phyloP scores from a whole-genome alignment of 2,797 vertebrate genomes.

The Oreochromis grahami region DNA sequence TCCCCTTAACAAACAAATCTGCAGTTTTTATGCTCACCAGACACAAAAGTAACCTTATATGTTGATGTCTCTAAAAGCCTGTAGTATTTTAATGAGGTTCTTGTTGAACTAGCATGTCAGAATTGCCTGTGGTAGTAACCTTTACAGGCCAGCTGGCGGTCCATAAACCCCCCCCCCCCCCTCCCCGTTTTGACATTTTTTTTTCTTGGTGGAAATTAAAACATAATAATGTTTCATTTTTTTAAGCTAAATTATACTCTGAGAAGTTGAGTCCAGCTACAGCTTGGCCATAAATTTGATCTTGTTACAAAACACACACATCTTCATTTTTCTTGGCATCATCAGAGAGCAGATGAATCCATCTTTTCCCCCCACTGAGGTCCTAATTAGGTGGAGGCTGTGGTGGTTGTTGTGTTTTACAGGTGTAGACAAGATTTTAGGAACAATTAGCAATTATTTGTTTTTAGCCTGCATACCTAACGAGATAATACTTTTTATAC shows the following conservation, averaged over 20 bases:
- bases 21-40: constrained; percentile 2
- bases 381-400: not conserved
- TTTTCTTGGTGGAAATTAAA: not conserved
- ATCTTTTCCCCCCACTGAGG: not conserved
- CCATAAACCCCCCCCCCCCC: too few relatives aligned
- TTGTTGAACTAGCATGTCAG: constrained; percentile 43
- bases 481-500: not conserved
- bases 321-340: not conserved
- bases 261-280: not conserved
- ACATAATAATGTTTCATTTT: not conserved
- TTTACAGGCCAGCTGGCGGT: constrained; percentile 60
- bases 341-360: not conserved
- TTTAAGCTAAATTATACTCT: not conserved
- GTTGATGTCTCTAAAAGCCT: constrained; percentile 26
- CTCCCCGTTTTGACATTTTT: constrained; percentile 25
- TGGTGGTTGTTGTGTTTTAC: not conserved
- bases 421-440: not conserved
- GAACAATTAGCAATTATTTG: not conserved
- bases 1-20: not conserved
- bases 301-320: not conserved
- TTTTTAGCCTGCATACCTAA: not conserved
- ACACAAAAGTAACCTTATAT: constrained; percentile 7
- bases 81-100: constrained; percentile 46
- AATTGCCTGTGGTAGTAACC: constrained; percentile 61
- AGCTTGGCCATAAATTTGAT: not conserved